Evolutionary conservation across 2,113 vertebrate species (phyloP).

Genomic region (Cranoglanis bouderius): DNA sequence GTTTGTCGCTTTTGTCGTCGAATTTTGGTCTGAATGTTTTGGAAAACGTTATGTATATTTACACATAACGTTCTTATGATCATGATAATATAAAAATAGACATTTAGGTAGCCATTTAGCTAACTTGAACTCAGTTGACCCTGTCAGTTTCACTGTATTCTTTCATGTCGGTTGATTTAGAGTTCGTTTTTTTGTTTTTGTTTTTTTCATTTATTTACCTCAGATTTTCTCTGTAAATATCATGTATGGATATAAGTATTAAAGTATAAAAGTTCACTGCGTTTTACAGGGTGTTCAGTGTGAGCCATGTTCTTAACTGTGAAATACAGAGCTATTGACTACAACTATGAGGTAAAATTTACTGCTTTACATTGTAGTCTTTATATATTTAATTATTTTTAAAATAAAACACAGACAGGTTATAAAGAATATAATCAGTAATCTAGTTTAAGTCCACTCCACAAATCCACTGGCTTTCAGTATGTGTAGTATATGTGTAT

Average conservation of each 20-base stretch:
- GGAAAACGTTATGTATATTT: neutral
- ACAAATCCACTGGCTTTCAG: neutral
- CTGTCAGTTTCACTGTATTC: neutral
- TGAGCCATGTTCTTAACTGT: slow-evolving; percentile 57
- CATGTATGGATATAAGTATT: neutral
- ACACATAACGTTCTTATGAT: neutral
- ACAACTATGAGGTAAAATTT: slow-evolving; percentile 69
- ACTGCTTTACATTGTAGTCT: neutral
- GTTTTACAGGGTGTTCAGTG: slow-evolving; percentile 31
- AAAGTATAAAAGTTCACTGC: neutral
- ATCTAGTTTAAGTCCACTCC: neutral
- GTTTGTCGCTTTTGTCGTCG: too few species aligned
- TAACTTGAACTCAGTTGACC: neutral
- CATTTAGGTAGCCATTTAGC: neutral
- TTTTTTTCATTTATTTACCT: neutral
- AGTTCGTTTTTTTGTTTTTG: neutral
- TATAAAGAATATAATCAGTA: neutral
- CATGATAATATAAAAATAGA: neutral
- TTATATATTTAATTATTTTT: neutral
- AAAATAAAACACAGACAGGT: neutral
- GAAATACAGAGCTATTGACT: slow-evolving; percentile 69
- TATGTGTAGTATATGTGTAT: neutral
- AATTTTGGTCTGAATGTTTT: neutral
- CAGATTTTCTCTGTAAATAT: neutral
- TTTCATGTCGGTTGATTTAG: neutral